Conservation (phyloP, 2,888 invertebrate genomes). For the Neria commutata region DNA sequence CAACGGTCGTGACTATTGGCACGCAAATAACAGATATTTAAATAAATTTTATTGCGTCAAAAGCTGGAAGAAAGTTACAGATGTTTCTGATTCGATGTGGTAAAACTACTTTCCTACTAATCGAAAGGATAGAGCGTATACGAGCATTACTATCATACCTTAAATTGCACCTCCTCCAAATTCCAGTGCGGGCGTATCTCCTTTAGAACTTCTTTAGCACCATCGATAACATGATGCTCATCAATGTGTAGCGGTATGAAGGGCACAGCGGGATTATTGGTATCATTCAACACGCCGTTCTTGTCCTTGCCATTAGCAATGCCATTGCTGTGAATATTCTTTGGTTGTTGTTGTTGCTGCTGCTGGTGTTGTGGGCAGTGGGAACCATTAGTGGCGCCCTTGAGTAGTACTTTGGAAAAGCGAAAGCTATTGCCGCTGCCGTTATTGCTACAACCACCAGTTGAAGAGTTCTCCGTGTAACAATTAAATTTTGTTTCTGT, state of each 20-base stretch:
- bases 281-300: background rate
- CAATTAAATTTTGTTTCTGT: constrained; percentile 57
- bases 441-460: constrained; percentile 42
- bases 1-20: too few species aligned
- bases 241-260: constrained; percentile 68
- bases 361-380: constrained; percentile 22
- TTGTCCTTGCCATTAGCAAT: background rate
- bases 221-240: constrained; percentile 71
- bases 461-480: constrained; percentile 52
- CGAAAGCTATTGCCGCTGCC: background rate
- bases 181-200: constrained; percentile 76
- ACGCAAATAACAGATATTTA: too few species aligned
- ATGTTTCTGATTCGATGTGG: too few species aligned
- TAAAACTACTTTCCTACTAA: too few species aligned
- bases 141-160: constrained; percentile 67
- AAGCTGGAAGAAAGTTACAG: too few species aligned
- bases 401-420: constrained; percentile 13
- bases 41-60: too few species aligned
- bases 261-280: constrained; percentile 35
- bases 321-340: constrained; percentile 2
- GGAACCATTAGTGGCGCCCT: background rate
- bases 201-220: constrained; percentile 72
- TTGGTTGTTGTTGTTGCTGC: too few species aligned
- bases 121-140: too few species aligned
- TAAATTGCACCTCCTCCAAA: constrained; percentile 69